Evolutionary conservation across 2,888 invertebrate species (phyloP), one percentile per base, ranked within the genome.

Genomic region (Ernsta delagoae): DNA sequence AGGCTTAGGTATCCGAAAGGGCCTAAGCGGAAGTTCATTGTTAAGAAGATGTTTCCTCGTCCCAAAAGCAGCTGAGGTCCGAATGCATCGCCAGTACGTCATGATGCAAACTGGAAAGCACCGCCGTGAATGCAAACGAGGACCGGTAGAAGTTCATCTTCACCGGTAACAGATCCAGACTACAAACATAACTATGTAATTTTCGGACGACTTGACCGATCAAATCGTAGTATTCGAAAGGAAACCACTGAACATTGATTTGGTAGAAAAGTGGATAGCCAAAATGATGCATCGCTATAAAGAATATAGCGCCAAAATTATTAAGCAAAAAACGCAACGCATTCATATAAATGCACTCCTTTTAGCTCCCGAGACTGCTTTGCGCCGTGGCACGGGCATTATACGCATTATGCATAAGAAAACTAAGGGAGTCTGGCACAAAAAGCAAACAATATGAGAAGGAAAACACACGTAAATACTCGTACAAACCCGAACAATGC

Each of bases 111-210:
- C 36, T 72, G 74, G 65, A 79, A 82, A 39, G 24, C 78, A 8
- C 86, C 86, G 0, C 85, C 84, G 67, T 85, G 86, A 36, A 85
- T 72, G 62, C 74, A 80, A 0, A 83, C 76, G n/a, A 83, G 70
- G 1, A 84, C 85, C 0, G 85, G 81, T 7, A 77, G 36, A 3
- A 54, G 53, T 39, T 70, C 45, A 8, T 63, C 36, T 3, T 63
- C 68, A 4, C 11, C 67, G n/a, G 70, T 65, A 36, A 12, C 39
- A 3, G 82, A n/a, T n/a, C n/a, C n/a, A n/a, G n/a, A n/a, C n/a
- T n/a, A n/a, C n/a, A n/a, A n/a, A n/a, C n/a, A n/a, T n/a, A n/a
- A n/a, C n/a, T n/a, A n/a, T n/a, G n/a, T n/a, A n/a, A n/a, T n/a
- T n/a, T n/a, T n/a, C n/a, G n/a, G n/a, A n/a, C n/a, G n/a, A n/a